phyloP scores from a whole-genome alignment of 2,797 vertebrate species.

The Ctenopoma multispine region DNA sequence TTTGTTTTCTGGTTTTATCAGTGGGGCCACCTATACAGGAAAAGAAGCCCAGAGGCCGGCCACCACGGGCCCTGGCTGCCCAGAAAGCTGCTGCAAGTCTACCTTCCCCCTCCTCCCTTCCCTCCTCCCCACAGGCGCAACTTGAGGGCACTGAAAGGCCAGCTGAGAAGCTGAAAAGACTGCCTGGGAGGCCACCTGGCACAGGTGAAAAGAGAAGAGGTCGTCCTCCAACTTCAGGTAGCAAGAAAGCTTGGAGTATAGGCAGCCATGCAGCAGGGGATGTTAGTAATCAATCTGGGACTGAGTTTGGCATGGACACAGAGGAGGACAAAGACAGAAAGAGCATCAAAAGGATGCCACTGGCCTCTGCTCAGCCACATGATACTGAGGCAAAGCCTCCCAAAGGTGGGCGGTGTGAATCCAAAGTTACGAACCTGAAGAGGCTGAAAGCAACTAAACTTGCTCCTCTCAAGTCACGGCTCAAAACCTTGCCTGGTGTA shows the following conservation, averaged over 20 bases:
- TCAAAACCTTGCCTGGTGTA: constrained; percentile 90
- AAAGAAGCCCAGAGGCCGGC: constrained; percentile 96
- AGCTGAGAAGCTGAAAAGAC: constrained; percentile 91
- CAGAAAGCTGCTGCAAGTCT: constrained; percentile 85
- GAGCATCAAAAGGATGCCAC: constrained; percentile 87
- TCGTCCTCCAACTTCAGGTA: constrained; percentile 88
- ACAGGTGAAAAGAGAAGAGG: constrained; percentile 94
- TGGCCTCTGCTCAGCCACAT: constrained; percentile 89
- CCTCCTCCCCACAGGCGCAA: constrained; percentile 84
- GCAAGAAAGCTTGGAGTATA: constrained; percentile 78
- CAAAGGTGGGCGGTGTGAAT: constrained; percentile 77
- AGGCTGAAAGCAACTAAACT: constrained; percentile 92
- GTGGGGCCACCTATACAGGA: constrained; percentile 85
- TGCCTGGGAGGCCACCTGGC: constrained; percentile 89
- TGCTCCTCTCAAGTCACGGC: constrained; percentile 92
- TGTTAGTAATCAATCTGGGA: constrained; percentile 81
- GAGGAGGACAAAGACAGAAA: constrained; percentile 88
- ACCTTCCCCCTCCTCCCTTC: constrained; percentile 83
- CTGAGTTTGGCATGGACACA: constrained; percentile 81
- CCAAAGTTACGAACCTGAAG: constrained; percentile 91
- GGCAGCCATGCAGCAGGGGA: constrained; percentile 80
- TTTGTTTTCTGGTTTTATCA: constrained; percentile 53
- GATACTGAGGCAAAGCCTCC: constrained; percentile 73
- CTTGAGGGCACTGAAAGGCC: constrained; percentile 84
- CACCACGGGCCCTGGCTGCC: constrained; percentile 89